Conservation (phyloP, 2,113 vertebrate genomes). For the Mesocricetus auratus region DNA sequence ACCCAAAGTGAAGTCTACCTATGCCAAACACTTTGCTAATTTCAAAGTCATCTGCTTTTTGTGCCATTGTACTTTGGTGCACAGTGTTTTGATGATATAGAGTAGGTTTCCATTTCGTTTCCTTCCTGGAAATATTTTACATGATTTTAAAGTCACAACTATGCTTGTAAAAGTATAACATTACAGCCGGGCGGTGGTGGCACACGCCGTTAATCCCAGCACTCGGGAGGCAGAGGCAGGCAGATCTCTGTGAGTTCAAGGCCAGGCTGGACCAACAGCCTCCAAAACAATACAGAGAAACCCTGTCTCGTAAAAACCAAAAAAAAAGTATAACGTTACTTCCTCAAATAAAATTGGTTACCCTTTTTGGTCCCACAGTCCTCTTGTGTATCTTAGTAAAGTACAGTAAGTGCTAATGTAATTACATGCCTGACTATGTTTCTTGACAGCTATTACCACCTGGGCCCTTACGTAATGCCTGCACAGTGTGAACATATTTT, state of each 20-base stretch:
- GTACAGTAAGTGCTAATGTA: neutral
- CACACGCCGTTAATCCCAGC: no score
- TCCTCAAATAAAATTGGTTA: neutral
- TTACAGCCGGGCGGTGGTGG: no score
- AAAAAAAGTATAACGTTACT: conserved; percentile 25
- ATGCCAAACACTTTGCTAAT: conserved; percentile 46
- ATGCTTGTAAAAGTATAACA: conserved; percentile 28
- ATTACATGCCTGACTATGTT: neutral
- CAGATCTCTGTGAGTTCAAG: no score
- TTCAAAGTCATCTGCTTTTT: conserved; percentile 60
- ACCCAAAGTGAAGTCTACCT: conserved; percentile 50
- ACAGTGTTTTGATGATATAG: conserved; percentile 55
- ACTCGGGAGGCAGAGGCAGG: no score
- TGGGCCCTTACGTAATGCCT: conserved; percentile 42
- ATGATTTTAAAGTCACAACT: neutral
- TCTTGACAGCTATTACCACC: neutral
- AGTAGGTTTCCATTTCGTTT: conserved; percentile 9
- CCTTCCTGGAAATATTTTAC: neutral
- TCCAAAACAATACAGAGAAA: no score
- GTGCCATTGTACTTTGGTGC: conserved; percentile 52
- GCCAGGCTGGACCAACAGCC: no score
- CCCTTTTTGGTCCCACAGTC: neutral
- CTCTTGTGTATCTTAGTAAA: neutral
- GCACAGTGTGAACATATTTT: neutral
- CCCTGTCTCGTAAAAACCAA: no score